Percentiles rank a stretch among this genome's conserved stretches.
Conservation (phyloP, 92 coral and sea anemone genomes). For the Desmophyllum pertusum region DNA sequence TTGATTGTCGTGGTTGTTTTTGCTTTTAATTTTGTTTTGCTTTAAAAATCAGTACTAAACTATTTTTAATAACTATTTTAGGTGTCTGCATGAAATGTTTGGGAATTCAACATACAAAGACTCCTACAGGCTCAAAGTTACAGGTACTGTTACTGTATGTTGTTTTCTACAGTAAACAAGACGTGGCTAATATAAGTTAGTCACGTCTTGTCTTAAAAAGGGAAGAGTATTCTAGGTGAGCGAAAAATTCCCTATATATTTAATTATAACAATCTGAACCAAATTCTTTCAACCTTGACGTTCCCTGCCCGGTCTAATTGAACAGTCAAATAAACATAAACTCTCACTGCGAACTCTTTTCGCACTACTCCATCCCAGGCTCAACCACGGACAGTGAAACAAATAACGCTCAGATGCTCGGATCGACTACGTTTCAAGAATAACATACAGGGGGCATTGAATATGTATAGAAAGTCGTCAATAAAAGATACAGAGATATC, state of each 20-base stretch:
- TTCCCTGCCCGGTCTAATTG: background rate
- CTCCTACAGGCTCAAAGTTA: background rate
- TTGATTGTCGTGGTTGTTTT: background rate
- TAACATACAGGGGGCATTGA: too few species aligned
- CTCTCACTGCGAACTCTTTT: background rate
- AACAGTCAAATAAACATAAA: background rate
- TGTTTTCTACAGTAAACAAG: too few species aligned
- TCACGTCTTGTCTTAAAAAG: background rate
- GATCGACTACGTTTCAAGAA: too few species aligned
- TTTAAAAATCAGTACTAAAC: background rate
- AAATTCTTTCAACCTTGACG: background rate
- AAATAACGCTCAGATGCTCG: background rate
- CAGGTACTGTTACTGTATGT: background rate
- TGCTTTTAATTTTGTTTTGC: background rate
- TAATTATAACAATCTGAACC: background rate
- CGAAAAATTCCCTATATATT: too few species aligned
- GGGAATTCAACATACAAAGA: conserved; percentile 1
- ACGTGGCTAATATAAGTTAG: too few species aligned
- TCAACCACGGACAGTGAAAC: background rate
- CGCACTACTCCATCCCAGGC: background rate
- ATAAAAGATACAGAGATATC: too few species aligned
- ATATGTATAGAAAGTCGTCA: too few species aligned
- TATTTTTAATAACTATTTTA: background rate
- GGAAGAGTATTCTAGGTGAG: background rate
- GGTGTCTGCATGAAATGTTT: conserved; percentile 17